Evolutionary conservation across 2,113 vertebrate species (phyloP).

Genomic region (Promerops cafer): DNA sequence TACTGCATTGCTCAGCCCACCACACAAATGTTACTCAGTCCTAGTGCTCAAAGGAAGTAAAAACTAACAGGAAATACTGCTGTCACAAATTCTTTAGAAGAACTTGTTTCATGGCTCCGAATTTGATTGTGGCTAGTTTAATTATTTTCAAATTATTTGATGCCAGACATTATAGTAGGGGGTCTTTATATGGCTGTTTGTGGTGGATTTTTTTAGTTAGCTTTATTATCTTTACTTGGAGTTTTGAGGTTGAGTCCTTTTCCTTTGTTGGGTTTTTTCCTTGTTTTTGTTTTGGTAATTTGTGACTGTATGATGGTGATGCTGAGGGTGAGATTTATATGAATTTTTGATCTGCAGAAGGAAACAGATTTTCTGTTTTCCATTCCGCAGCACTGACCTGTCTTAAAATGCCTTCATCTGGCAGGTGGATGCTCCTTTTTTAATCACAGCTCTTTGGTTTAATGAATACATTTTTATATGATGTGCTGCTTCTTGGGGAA

Average conservation of each 20-base stretch:
- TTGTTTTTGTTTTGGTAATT: neutral
- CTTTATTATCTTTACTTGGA: neutral
- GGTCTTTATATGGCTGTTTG: neutral
- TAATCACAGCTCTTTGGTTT: neutral
- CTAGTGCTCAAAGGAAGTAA: neutral
- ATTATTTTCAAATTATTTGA: neutral
- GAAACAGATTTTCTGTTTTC: neutral
- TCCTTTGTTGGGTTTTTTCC: neutral
- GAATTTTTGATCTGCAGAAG: neutral
- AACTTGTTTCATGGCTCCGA: neutral
- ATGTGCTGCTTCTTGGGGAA: neutral
- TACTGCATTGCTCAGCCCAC: neutral
- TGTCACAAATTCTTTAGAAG: neutral
- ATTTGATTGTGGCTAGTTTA: neutral
- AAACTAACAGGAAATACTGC: neutral
- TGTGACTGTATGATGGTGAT: neutral
- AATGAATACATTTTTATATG: neutral
- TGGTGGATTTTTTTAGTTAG: fast-evolving
- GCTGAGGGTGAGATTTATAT: neutral
- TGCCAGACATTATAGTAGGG: neutral
- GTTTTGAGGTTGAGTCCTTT: neutral
- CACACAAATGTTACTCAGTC: neutral
- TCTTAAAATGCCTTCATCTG: neutral
- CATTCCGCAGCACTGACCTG: neutral
- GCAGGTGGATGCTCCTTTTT: neutral